Conservation (phyloP, 2,888 invertebrate species). For the Netelia melanura region DNA sequence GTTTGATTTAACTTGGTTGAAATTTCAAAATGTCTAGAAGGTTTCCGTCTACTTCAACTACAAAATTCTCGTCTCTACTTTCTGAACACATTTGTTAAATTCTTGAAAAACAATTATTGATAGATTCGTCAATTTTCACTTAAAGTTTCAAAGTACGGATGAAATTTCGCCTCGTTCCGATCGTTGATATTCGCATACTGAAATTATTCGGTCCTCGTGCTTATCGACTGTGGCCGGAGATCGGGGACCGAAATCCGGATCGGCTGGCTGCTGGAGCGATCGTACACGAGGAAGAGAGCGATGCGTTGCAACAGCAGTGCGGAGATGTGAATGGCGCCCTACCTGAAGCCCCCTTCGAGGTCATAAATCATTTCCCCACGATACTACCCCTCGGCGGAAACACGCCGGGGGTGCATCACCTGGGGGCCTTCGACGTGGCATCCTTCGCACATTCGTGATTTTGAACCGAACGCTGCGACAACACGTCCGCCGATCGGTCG, state of each 20-base stretch:
- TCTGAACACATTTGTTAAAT: neutral
- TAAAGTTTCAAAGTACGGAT: neutral
- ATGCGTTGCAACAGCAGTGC: conserved; percentile 60
- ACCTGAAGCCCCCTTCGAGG: conserved; percentile 80
- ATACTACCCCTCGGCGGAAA: conserved; percentile 79
- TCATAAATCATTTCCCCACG: conserved; percentile 84
- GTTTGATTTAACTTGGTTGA: conserved; percentile 49
- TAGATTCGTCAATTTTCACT: neutral
- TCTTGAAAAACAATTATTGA: neutral
- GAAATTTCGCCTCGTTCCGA: conserved; percentile 53
- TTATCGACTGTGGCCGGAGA: conserved; percentile 37
- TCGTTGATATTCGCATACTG: conserved; percentile 65
- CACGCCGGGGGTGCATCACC: conserved; percentile 79
- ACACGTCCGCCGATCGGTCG: conserved; percentile 32
- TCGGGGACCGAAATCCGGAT: conserved; percentile 26
- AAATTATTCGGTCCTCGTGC: conserved; percentile 53
- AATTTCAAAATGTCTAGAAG: conserved; percentile 29
- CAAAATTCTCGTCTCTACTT: conserved; percentile 12
- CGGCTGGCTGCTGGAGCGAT: conserved; percentile 29
- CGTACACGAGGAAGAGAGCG: conserved; percentile 64
- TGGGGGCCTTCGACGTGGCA: conserved; percentile 74
- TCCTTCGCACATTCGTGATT: conserved; percentile 68
- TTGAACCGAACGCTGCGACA: conserved; percentile 61
- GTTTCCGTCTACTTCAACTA: neutral
- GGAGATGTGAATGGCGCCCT: conserved; percentile 80